These are phyloP conservation scores for Anas platyrhynchos DNA, from an alignment of 2,113 vertebrate species.

Conservation along the genomic window DNA sequence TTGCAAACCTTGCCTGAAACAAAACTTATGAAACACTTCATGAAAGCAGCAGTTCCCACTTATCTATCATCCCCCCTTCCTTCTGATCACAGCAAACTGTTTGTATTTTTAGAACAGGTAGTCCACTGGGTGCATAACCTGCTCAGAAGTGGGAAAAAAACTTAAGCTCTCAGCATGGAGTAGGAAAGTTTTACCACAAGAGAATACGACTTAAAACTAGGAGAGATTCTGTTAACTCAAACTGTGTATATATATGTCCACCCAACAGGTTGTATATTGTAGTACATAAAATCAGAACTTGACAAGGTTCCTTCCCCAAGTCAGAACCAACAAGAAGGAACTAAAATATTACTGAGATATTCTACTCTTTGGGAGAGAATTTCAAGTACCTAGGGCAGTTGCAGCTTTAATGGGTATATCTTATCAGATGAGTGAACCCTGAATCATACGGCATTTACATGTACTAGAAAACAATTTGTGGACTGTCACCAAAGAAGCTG, in stretches of 20 bases:
- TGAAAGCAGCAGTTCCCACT: not conserved
- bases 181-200: not conserved
- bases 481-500: not conserved
- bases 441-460: not conserved
- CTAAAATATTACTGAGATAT: not conserved
- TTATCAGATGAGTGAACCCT: not conserved
- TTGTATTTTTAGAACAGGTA: not conserved
- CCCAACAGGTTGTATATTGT: not conserved
- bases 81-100: not conserved
- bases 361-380: not conserved
- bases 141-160: not conserved
- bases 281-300: not conserved
- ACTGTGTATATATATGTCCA: not conserved
- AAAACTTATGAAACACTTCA: not conserved
- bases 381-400: not conserved
- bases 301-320: fast-evolving
- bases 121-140: not conserved
- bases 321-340: not conserved
- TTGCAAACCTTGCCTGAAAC: not conserved
- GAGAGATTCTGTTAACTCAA: not conserved
- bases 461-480: not conserved
- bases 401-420: not conserved
- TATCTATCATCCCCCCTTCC: not conserved
- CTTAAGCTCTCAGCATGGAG: not conserved
- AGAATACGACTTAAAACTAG: not conserved